Evolutionary conservation across 2,113 vertebrate species (phyloP), one percentile per base, ranked within the genome.

Genomic region (Fregetta grallaria): DNA sequence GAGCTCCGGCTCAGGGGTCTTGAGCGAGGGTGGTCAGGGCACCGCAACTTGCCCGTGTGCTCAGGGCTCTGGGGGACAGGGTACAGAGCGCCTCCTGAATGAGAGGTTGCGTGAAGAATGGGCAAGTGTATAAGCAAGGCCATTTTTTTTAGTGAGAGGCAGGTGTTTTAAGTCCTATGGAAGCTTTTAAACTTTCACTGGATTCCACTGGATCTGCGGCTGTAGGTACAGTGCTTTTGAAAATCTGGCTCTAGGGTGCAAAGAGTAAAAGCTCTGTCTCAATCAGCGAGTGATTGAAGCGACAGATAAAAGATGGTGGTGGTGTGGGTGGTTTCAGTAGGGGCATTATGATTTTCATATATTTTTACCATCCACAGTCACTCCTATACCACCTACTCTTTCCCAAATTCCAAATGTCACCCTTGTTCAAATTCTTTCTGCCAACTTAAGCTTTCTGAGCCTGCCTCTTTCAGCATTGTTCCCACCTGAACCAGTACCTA

Each of bases 11-110:
- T n/a, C n/a, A 4, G 14, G 22, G 6, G 11, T 62, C 29, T 66
- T 36, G 10, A 9, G 7, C 1, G 2, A 36, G 21, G 12, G 30
- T 74, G 42, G 17, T 82, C 56, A 55, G 58, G n/a, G n/a, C n/a
- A 42, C n/a, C 5, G 2, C 38, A 50, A 30, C 40, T 63, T 53
- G 30, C 13, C 29, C 0, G 0, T 36, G 22, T 1, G 0, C 17
- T 55, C 47, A 13, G 30, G 45, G n/a, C 21, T 47, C 45, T 10
- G 44, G 75, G 32, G 45, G 26, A 9, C 13, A 1, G 22, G 21
- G 7, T 17, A 36, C 0, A 1, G 49, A 36, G 45, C 38, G 30
- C 14, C 10, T 75, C 47, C 44, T 71, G 34, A 67, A 71, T 18
- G 15, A 81, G 44, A 21, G 12, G 3, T 10, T 86, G 17, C 2